phyloP scores from a whole-genome alignment of 2,888 invertebrate genomes.

The Agriopis marginaria region DNA sequence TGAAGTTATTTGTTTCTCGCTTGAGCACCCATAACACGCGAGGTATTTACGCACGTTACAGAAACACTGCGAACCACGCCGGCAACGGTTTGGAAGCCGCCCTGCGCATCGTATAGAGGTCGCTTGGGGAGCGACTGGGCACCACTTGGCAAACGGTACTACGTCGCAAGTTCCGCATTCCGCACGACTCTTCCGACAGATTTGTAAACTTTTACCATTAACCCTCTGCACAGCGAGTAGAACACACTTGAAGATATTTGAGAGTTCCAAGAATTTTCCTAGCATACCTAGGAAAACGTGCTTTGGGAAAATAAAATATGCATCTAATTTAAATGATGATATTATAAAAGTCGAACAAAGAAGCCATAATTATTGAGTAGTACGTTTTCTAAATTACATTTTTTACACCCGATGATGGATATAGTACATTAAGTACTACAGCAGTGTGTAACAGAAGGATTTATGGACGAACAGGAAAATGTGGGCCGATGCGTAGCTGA shows the following conservation, averaged over 20 bases:
- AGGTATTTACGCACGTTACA: constrained; percentile 36
- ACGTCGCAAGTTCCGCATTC: constrained; percentile 6
- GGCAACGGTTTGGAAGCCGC: constrained; percentile 6
- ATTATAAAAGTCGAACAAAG: too few species aligned
- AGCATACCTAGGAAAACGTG: background rate
- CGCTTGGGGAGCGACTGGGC: constrained; percentile 34
- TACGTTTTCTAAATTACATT: too few species aligned
- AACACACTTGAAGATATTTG: background rate
- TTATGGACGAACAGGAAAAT: too few species aligned
- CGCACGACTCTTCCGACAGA: constrained; percentile 8
- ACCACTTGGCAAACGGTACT: constrained; percentile 22
- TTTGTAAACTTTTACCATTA: background rate
- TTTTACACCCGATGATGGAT: too few species aligned
- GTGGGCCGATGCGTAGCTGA: too few species aligned
- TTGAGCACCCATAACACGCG: constrained; percentile 30
- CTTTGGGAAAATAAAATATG: too few species aligned
- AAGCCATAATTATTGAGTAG: too few species aligned
- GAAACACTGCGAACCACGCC: constrained; percentile 20
- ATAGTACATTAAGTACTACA: too few species aligned
- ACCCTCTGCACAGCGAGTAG: background rate
- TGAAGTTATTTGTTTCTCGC: constrained; percentile 22
- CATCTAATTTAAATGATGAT: too few species aligned
- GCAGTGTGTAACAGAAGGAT: too few species aligned
- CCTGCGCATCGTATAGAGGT: constrained; percentile 27
- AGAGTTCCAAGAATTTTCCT: background rate